Base-by-base conservation (phyloP, 2,888 invertebrate genomes). In the Megalurothrips usitatus region DNA sequence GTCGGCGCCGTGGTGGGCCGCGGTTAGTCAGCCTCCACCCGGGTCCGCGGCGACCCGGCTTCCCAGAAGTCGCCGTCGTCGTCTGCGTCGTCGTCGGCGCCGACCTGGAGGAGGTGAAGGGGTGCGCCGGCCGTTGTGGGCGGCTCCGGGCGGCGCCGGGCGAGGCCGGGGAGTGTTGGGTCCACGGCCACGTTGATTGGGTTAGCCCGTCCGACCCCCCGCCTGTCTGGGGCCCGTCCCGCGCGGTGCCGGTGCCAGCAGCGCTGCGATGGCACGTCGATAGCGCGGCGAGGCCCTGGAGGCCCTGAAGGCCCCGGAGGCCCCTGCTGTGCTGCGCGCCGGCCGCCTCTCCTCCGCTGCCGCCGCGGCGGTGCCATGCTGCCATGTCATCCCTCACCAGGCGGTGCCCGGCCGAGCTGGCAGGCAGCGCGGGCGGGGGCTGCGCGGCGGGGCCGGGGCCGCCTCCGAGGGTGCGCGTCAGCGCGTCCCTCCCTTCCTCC, bases 351-450 rank as follows among this genome's bases (percentile, higher is more conserved):
- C 12, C 23, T 23, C 4, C 26, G 63, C 63, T 19, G 52, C 4
- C 26, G 19, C 58, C 58, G 58, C 14, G 4, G 58, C 14, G 58
- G 58, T 58, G 58, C 58, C 58, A 58, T 58, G n/a, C 26, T 75
- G 68, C 10, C 68, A n/a, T 26, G 68, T 75, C 68, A 75, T 75
- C 68, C 68, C 68, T 75, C 68, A 75, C 68, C 26, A 26, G n/a
- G 23, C 68, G 23, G 68, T 58, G 14, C 17, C 17, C 58, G 58
- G 58, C 12, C 58, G 63, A n/a, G n/a, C 63, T 23, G 68, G 23
- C 68, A 26, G 68, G 58, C 58, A 58, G 58, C 34, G 58, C 14
- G 19, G 68, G 68, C 68, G 26, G 68, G 1, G 52, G 52, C 52
- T 52, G 52, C 4, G 14, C 17, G 52, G 14, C 52, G 1, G n/a